phyloP scores from a whole-genome alignment of 2,113 vertebrate species.

The Paradoxurus hermaphroditus region DNA sequence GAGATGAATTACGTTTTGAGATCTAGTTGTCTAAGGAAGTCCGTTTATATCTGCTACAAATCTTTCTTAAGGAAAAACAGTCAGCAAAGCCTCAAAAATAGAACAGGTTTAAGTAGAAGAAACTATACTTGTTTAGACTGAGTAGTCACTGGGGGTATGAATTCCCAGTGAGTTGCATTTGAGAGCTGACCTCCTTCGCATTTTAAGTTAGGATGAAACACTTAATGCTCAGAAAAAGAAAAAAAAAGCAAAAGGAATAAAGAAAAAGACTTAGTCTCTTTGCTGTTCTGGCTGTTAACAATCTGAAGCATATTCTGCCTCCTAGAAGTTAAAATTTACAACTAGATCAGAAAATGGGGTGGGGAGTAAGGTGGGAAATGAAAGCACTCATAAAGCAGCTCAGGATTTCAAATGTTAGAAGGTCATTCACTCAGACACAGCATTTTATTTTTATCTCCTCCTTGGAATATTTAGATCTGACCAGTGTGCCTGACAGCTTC shows the following conservation, averaged over 20 bases:
- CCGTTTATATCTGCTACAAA: not conserved
- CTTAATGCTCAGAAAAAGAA: not conserved
- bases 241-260: not conserved
- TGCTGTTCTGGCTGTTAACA: slow-evolving; percentile 18
- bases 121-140: slow-evolving; percentile 11
- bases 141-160: not conserved
- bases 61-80: not conserved
- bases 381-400: not conserved
- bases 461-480: slow-evolving; percentile 59
- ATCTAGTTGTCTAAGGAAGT: not conserved
- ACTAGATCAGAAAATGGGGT: not conserved
- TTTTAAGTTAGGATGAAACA: slow-evolving; percentile 43
- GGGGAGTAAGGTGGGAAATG: not conserved
- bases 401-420: not conserved
- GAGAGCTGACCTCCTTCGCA: slow-evolving; percentile 11
- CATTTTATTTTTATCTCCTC: slow-evolving; percentile 61
- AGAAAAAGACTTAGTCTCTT: not conserved
- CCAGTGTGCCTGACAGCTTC: not conserved
- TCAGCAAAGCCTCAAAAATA: not conserved
- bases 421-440: slow-evolving; percentile 42
- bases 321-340: slow-evolving; percentile 38
- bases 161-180: not conserved
- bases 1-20: not conserved
- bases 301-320: slow-evolving; percentile 6
- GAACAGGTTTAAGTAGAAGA: not conserved